Percentiles rank a stretch among this genome's conserved stretches.
phyloP scores from a whole-genome alignment of 2,113 vertebrate species.

The Agelaius tricolor region DNA sequence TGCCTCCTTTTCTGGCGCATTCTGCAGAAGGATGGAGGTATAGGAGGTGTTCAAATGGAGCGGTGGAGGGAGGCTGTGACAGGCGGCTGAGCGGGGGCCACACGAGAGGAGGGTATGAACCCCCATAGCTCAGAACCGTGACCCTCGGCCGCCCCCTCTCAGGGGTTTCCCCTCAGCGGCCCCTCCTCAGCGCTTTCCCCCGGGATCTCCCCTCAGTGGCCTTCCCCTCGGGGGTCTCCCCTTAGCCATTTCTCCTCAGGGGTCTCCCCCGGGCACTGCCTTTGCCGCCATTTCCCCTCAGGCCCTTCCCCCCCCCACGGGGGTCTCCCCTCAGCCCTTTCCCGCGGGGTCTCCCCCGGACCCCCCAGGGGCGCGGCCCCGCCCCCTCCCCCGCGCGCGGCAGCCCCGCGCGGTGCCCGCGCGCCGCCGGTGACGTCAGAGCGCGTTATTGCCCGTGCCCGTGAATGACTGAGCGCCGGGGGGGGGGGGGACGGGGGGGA shows the following conservation, averaged over 20 bases:
- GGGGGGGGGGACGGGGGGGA: no score
- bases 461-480: no score
- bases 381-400: background rate
- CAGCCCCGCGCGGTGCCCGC: no score
- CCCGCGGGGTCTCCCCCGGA: background rate
- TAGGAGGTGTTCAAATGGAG: background rate
- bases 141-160: background rate
- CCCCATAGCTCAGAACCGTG: background rate
- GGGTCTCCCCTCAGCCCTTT: background rate
- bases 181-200: background rate
- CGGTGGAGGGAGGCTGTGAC: background rate
- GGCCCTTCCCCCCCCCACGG: background rate
- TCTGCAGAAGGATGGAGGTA: background rate
- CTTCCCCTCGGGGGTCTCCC: background rate
- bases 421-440: no score
- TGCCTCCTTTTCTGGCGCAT: background rate
- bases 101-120: fast-evolving
- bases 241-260: background rate
- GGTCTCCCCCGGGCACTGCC: background rate
- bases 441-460: no score
- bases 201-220: background rate
- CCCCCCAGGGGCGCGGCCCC: background rate
- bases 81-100: fast-evolving
- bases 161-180: background rate
- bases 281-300: background rate